Evolutionary conservation across 2,113 vertebrate genomes (phyloP).

Genomic region (Cricetomys ansorgei): DNA sequence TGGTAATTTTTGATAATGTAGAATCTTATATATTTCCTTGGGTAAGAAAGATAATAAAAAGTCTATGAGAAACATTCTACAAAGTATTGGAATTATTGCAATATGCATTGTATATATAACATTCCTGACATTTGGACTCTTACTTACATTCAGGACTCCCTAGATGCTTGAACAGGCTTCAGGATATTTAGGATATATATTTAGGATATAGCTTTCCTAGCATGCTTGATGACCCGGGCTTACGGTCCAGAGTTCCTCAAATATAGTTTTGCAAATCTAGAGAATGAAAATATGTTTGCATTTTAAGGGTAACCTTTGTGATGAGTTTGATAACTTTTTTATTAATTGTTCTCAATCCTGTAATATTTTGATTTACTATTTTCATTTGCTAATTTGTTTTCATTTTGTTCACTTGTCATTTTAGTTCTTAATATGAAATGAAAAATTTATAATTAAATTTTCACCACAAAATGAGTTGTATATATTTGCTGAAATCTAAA

Average conservation of each 20-base stretch:
- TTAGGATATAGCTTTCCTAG: not conserved
- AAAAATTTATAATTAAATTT: not conserved
- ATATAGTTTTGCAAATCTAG: no score
- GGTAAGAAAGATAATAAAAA: not conserved
- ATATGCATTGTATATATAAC: not conserved
- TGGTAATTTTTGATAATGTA: not conserved
- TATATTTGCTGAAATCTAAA: not conserved
- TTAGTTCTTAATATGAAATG: not conserved
- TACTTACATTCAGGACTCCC: not conserved
- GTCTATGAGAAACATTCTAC: not conserved
- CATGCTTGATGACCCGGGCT: not conserved
- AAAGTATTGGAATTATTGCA: not conserved
- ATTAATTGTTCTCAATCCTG: not conserved
- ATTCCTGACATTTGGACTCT: not conserved
- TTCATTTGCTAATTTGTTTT: not conserved
- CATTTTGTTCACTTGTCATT: not conserved
- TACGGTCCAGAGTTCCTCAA: not conserved
- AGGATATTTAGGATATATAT: not conserved
- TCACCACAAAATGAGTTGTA: not conserved
- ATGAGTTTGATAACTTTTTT: not conserved
- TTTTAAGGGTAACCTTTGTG: not conserved
- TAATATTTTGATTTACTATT: not conserved
- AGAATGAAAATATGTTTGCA: not conserved
- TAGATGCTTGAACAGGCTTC: not conserved
- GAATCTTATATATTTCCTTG: not conserved